Evolutionary conservation across 2,888 invertebrate species (phyloP), one percentile per base, ranked within the genome.

Genomic region (Drosophila lutescens): DNA sequence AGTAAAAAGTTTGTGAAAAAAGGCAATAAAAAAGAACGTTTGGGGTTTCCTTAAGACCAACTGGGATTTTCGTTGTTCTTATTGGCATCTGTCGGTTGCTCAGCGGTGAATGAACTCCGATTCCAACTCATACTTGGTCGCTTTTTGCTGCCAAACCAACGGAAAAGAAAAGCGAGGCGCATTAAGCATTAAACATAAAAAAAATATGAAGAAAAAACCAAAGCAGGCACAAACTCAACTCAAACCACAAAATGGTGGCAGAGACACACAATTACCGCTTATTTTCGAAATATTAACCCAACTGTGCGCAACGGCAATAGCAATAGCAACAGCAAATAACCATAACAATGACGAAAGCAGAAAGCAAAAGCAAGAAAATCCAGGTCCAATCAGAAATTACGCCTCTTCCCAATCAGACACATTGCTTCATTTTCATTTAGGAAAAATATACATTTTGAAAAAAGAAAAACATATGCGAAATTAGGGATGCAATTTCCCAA

Each of bases 241-340:
- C 26, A 47, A 26, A 66, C 47, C 65, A 53, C 59, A 59, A 62
- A 80, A 81, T 79, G 80, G 81, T 80, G 79, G 77, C 79, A 78
- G 80, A 70, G 68, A 80, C 56, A 66, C 47, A 65, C 80, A 78
- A 62, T 80, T 78, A 76, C 63, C 59, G 77, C 58, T 41, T 55
- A 69, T 63, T 65, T 51, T 76, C 63, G 69, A 78, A 80, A 72
- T 83, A 78, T 80, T 83, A 80, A 78, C 78, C 80, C 84, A 80
- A 83, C 83, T 80, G 80, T 80, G 83, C 80, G 80, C 83, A 80
- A 80, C 74, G 20, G 32, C 44, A 44, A 46, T 10, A 56, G 10
- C 69, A 75, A 79, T 53, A 76, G 23, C 44, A 58, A 60, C 55
- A 43, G 43, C 43, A 23, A 63, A 58, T 50, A 76, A 49, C 70